phyloP scores from a whole-genome alignment of 1,140 invertebrate species.

The Neodiprion lecontei region DNA sequence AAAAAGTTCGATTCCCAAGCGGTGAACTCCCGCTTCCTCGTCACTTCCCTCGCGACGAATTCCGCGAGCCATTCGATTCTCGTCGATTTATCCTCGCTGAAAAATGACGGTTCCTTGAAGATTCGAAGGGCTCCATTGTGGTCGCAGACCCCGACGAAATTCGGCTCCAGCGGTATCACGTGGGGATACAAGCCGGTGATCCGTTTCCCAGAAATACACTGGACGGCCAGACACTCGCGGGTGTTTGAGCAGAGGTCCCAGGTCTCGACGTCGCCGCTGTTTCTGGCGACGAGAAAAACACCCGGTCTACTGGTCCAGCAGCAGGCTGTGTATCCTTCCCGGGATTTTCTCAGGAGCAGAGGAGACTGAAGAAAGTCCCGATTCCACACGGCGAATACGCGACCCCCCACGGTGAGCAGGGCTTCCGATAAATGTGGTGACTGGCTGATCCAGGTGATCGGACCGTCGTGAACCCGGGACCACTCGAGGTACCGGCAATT shows the following conservation, averaged over 20 bases:
- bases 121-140: conserved; percentile 36
- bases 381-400: conserved; percentile 67
- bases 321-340: conserved; percentile 57
- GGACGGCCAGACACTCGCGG: conserved; percentile 35
- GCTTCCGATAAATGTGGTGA: conserved; percentile 66
- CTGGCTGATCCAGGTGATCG: conserved; percentile 63
- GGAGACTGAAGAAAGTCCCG: conserved; percentile 58
- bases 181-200: conserved; percentile 39
- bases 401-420: conserved; percentile 67
- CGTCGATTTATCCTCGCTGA: conserved; percentile 19
- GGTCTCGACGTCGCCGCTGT: conserved; percentile 62
- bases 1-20: conserved; percentile 45
- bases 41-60: conserved; percentile 42
- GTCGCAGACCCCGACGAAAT: conserved; percentile 40
- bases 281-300: conserved; percentile 58
- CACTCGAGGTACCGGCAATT: conserved; percentile 49
- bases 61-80: conserved; percentile 49
- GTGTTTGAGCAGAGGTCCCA: conserved; percentile 60
- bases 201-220: conserved; percentile 38
- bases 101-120: conserved; percentile 30
- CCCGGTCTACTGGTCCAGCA: conserved; percentile 62
- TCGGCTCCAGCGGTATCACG: not conserved
- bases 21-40: conserved; percentile 44
- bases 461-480: conserved; percentile 70
- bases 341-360: conserved; percentile 62